Evolutionary conservation across 2,113 vertebrate genomes (phyloP).

Genomic region (Lutjanus erythropterus): DNA sequence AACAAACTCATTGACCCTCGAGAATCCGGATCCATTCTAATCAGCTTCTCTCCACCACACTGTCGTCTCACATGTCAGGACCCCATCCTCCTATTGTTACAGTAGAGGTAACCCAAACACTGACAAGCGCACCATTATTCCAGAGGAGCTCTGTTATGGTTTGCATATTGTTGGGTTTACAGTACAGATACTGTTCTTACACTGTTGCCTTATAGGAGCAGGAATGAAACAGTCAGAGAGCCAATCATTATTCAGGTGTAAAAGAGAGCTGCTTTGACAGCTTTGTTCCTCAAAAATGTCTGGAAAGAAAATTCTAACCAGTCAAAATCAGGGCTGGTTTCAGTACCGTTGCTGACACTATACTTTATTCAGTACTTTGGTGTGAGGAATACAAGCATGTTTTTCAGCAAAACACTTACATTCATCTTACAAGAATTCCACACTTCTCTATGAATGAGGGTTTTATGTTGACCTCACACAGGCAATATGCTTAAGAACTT

Average conservation of each 20-base stretch:
- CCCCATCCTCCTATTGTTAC: slow-evolving; percentile 45
- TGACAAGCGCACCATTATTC: not conserved
- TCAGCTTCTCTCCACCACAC: not conserved
- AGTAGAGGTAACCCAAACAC: slow-evolving; percentile 5
- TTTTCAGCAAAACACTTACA: not conserved
- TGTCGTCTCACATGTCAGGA: slow-evolving; percentile 13
- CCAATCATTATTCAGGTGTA: not conserved
- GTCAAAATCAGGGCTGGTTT: not conserved
- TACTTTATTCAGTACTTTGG: not conserved
- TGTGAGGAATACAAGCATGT: not conserved
- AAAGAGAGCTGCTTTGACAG: not conserved
- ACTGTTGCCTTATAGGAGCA: too few species aligned
- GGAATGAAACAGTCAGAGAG: not conserved
- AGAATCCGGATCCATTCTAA: slow-evolving; percentile 17
- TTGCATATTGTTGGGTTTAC: not conserved
- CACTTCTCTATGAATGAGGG: not conserved
- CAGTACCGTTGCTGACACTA: not conserved
- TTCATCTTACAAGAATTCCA: not conserved
- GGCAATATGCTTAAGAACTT: not conserved
- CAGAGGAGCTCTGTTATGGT: not conserved
- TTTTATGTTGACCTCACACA: not conserved
- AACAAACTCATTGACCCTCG: slow-evolving; percentile 29
- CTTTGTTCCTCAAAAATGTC: not conserved
- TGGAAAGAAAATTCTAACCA: not conserved
- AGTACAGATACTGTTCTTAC: not conserved